Evolutionary conservation across 1,140 invertebrate genomes (phyloP).

Genomic region (Goniozus legneri): DNA sequence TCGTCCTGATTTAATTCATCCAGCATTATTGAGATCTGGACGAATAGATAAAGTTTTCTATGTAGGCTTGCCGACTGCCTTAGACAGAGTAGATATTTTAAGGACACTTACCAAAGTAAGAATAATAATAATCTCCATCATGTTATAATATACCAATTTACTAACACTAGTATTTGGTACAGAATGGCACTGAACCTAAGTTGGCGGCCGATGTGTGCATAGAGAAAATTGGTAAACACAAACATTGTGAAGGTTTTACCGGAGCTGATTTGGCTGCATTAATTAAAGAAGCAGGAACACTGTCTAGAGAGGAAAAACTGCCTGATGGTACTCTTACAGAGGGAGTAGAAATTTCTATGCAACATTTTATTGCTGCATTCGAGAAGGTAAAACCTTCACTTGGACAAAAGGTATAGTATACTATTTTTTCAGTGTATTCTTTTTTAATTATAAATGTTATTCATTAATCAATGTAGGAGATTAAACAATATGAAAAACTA

Average conservation of each 20-base stretch:
- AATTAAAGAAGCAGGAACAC: conserved; percentile 76
- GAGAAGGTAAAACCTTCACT: conserved; percentile 78
- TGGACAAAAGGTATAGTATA: conserved; percentile 66
- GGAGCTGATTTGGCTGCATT: conserved; percentile 91
- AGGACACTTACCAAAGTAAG: no score
- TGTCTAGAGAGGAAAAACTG: conserved; percentile 69
- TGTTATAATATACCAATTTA: no score
- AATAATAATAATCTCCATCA: no score
- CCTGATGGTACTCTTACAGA: conserved; percentile 26
- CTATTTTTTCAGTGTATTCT: conserved; percentile 6
- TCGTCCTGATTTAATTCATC: conserved; percentile 94
- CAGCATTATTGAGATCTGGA: no score
- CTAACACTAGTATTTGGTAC: no score
- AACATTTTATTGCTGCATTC: conserved; percentile 65
- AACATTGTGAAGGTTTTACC: conserved; percentile 64
- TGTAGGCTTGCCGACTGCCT: conserved; percentile 80
- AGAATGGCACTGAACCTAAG: conserved; percentile 74
- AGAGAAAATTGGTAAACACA: conserved; percentile 62
- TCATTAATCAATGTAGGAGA: neutral
- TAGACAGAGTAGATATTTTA: no score
- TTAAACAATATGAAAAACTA: neutral
- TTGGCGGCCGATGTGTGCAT: conserved; percentile 77
- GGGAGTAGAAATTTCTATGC: conserved; percentile 46
- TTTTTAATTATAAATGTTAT: neutral
- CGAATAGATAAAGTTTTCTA: conserved; percentile 92